Evolutionary conservation across 1,140 invertebrate species (phyloP), one percentile per base, ranked within the genome.

Genomic region (Brachystomella parvula): DNA sequence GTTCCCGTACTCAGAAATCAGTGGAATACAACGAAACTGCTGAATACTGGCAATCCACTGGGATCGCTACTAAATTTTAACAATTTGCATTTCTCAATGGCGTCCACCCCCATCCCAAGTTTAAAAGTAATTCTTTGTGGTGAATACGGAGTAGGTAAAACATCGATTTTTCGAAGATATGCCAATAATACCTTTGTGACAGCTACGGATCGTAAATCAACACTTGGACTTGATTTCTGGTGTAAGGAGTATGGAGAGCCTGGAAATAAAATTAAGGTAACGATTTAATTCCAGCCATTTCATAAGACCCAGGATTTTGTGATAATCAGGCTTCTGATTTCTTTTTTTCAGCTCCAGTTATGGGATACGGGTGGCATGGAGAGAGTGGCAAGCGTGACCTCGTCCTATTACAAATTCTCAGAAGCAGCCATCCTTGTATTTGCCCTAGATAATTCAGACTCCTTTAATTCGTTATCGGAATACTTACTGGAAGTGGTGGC

Each of bases 341-440:
- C 24, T 62, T 31, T 28, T 30, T 39, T 19, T 62, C 73, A 94
- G 90, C 79, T 94, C 47, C 90, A 93, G 81, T 78, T 94, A 73
- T 95, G 91, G 91, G 92, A 95, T 75, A 95, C 92, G 49, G 91
- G 91, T 73, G 92, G 91, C 66, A 92, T 94, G 89, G 92, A 95
- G 79, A 82, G 92, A 76, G 66, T 94, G 39, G 91, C 91, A 30
- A 91, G 89, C n/a, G 89, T 95, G 12, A 94, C 91, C 1, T 92
- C 89, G 19, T 92, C 89, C 72, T 95, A 95, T 76, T 94, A 94
- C 75, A 94, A 94, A 80, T 93, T 92, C 81, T 89, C 91, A 15
- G 90, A 94, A 77, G 92, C 89, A 65, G 92, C 90, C 58, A 88
- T 95, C 72, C 79, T 94, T 53, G 90, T 94, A 0, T 95, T 93